Base-by-base conservation (phyloP, 2,888 invertebrate genomes). In the Perizoma flavofasciatum region DNA sequence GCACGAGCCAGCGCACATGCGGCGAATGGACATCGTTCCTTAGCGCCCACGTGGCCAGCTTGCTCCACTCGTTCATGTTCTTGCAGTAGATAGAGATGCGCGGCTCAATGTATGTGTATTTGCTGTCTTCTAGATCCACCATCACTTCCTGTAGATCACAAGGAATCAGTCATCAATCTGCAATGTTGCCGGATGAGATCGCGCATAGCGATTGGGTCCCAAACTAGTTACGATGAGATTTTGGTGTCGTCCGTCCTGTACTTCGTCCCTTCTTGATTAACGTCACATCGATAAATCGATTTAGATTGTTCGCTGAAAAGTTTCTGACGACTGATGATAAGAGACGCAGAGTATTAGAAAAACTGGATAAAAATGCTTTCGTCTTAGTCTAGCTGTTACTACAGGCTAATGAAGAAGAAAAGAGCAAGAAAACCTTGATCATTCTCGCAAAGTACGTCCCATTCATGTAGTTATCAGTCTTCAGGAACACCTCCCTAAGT, bases 381-480 rank as follows among this genome's bases (percentile, higher is more conserved):
- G n/a, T n/a, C 22, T 22, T 22, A 22, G 22, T 22, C 22, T 22
- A 22, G 22, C 22, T 22, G 1, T 22, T 22, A 22, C 22, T 22
- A 22, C 1, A 22, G 22, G 22, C 3, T 22, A 22, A 22, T 22
- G 1, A 22, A 22, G 22, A 22, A 22, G 22, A 4, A 41, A n/a
- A 8, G 1, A 37, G 1, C 7, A 3, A 7, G 37, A 37, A 37
- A 6, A 46, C 94, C 89, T 98, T 98, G 51, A 99, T 97, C 67
- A 99, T 97, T 72, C 97, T 95, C 7, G 98, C 99, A 89, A 98
- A 99, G 86, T 98, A 99, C 88, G 96, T 97, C 56, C 99, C 99
- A 76, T 97, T 96, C 80, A 98, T 94, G 87, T 96, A 96, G 91
- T 99, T 99, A 85, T 99, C 99, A 0, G 99, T 99, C 92, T 99